These are phyloP conservation scores for Sebastes hubbsi DNA, from an alignment of 2,797 vertebrate species.

Conservation along the genomic window DNA sequence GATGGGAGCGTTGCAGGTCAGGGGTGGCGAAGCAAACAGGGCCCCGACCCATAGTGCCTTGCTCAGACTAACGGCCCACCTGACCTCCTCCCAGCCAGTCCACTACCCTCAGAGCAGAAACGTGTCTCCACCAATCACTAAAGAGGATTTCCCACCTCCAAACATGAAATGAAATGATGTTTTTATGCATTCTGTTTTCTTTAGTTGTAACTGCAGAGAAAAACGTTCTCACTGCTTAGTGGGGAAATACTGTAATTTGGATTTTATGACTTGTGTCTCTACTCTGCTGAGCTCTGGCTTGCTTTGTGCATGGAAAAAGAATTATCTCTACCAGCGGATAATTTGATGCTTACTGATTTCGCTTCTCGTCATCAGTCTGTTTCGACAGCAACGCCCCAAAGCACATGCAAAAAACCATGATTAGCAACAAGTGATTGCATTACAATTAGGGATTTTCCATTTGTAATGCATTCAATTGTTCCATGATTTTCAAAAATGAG, in stretches of 20 bases:
- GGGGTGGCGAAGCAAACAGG: constrained; percentile 57
- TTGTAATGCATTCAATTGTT: constrained; percentile 34
- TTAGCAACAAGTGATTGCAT: constrained; percentile 28
- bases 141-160: constrained; percentile 30
- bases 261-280: constrained; percentile 65
- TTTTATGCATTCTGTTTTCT: constrained; percentile 54
- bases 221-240: constrained; percentile 68
- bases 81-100: constrained; percentile 52
- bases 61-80: constrained; percentile 67
- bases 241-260: constrained; percentile 74
- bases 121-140: constrained; percentile 33
- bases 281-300: constrained; percentile 69
- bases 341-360: constrained; percentile 45
- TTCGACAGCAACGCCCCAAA: constrained; percentile 53
- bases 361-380: constrained; percentile 37
- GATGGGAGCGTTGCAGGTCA: constrained; percentile 60
- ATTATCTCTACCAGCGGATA: constrained; percentile 41
- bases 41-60: constrained; percentile 74
- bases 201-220: constrained; percentile 56
- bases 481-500: neutral
- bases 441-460: constrained; percentile 9
- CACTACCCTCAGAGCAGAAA: constrained; percentile 30
- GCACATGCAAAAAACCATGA: constrained; percentile 44
- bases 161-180: constrained; percentile 37
- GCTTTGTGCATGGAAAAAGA: constrained; percentile 68